These are phyloP conservation scores for Myiothlypis coronata DNA, from an alignment of 2,797 vertebrate genomes.

Conservation along the genomic window DNA sequence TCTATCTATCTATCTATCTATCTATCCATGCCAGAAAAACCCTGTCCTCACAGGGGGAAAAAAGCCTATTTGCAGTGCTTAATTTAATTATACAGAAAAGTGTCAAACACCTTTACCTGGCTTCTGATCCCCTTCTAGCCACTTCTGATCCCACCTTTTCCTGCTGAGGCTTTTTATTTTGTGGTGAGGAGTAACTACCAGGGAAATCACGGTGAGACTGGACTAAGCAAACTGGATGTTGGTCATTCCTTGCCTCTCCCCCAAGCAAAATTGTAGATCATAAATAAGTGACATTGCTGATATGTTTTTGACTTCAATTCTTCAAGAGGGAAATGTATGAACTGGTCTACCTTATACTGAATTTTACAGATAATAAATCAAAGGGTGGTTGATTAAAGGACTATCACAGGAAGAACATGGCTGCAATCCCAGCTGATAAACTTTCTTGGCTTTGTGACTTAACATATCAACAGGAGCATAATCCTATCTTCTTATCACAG, in stretches of 20 bases:
- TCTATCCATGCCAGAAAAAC: neutral
- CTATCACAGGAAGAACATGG: neutral
- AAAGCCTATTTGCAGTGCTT: accelerated
- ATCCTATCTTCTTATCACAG: neutral
- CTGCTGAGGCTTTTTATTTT: neutral
- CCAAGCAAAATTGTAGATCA: neutral
- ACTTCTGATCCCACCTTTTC: neutral
- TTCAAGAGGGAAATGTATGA: neutral
- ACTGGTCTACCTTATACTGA: neutral
- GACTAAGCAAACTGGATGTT: neutral
- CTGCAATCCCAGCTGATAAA: neutral
- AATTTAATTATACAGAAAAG: neutral
- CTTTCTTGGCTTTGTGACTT: neutral
- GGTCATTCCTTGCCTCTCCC: neutral
- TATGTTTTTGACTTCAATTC: neutral
- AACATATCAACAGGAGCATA: neutral
- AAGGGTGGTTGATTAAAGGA: neutral
- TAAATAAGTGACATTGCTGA: neutral
- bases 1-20: neutral
- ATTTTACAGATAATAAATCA: neutral
- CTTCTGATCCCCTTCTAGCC: neutral
- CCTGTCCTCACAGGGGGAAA: neutral
- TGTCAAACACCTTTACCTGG: neutral
- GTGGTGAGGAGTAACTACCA: neutral
- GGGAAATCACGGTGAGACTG: neutral